Evolutionary conservation across 2,797 vertebrate genomes (phyloP).

Genomic region (Enteromius treurensis): DNA sequence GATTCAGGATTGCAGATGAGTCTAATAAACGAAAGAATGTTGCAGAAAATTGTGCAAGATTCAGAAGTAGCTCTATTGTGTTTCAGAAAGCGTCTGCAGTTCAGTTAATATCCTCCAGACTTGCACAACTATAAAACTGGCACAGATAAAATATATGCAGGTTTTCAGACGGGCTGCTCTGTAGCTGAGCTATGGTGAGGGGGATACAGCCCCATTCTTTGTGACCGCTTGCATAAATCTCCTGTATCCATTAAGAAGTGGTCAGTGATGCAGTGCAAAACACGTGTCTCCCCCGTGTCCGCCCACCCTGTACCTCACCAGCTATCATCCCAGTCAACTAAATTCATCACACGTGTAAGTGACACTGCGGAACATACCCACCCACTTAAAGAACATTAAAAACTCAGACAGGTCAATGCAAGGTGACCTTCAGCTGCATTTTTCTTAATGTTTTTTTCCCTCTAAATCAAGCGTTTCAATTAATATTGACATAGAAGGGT

Average conservation of each 20-base stretch:
- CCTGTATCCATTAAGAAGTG: conserved; percentile 50
- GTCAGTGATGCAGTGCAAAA: conserved; percentile 50
- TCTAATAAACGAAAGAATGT: conserved; percentile 21
- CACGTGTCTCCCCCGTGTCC: conserved; percentile 54
- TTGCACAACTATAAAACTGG: conserved; percentile 27
- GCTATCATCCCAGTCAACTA: conserved; percentile 45
- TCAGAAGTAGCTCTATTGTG: neutral
- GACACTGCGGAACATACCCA: conserved; percentile 43
- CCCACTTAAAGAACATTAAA: neutral
- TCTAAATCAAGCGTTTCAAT: neutral
- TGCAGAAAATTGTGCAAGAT: neutral
- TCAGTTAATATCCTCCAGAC: conserved; percentile 28
- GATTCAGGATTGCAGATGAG: conserved; percentile 30
- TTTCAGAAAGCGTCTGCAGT: conserved; percentile 11
- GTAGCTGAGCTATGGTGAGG: conserved; percentile 32
- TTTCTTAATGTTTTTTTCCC: neutral
- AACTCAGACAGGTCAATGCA: conserved; percentile 22
- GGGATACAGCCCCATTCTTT: conserved; percentile 7
- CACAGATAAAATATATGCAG: conserved; percentile 25
- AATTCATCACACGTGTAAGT: conserved; percentile 55
- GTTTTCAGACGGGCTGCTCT: conserved; percentile 29
- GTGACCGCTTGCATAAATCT: conserved; percentile 56
- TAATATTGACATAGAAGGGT: neutral
- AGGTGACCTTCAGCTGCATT: neutral
- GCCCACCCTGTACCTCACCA: conserved; percentile 52